Evolutionary conservation across 2,888 invertebrate species (phyloP), one percentile per base, ranked within the genome.

Genomic region (Bembecia ichneumoniformis): DNA sequence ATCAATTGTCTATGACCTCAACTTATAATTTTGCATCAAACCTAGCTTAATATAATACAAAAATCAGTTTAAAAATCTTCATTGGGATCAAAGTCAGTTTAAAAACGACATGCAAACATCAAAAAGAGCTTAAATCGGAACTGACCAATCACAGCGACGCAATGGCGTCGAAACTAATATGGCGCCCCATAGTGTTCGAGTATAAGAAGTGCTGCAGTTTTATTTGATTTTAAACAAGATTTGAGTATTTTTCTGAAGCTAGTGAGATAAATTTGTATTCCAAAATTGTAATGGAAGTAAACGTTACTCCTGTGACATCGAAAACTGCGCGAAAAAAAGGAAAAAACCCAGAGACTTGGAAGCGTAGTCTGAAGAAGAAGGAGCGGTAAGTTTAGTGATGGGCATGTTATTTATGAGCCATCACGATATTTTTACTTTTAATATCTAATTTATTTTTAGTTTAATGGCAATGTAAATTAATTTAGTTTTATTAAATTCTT

Each of bases 21-120:
- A 17, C 17, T 17, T 17, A 17, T 17, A 17, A 17, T 17, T 17
- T 17, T 3, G 17, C 2, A 17, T 17, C 17, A 28, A 35, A 28
- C 46, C 36, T 40, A 48, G 43, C 43, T 43, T 48, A 20, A 43
- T 43, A 48, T 48, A 48, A 48, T 43, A 34, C 48, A 43, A 43
- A 48, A 48, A 48, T 34, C 43, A 43, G 43, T 43, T 48, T 43
- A 36, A n/a, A 36, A 36, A 36, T 36, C 10, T 36, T 3, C 10
- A 36, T 36, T 36, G 11, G 36, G 10, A 36, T 10, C 3, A 35
- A 35, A 36, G n/a, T 36, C 36, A 10, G 36, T 3, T 3, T n/a
- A 36, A 36, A 36, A n/a, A n/a, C 10, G 10, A n/a, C 36, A n/a
- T 3, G 36, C 3, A 36, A 36, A n/a, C n/a, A 36, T 36, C 3